These are phyloP conservation scores for Hybognathus amarus DNA, from an alignment of 2,797 vertebrate genomes.

Conservation along the genomic window DNA sequence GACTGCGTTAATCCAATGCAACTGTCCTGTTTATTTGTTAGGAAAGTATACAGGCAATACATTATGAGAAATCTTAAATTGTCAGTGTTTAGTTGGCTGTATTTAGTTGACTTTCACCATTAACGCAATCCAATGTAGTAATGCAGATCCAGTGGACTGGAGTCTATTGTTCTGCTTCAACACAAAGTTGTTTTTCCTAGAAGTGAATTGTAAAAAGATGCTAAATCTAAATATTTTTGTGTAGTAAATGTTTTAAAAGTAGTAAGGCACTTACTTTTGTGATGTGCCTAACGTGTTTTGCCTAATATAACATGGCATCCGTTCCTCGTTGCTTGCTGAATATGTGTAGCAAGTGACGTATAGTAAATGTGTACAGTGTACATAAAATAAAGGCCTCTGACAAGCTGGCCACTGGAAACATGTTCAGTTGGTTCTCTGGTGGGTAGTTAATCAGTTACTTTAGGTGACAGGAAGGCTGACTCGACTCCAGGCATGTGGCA, in stretches of 20 bases:
- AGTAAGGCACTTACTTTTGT: neutral
- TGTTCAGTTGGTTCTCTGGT: neutral
- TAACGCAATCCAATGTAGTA: neutral
- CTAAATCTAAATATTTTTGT: neutral
- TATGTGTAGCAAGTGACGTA: neutral
- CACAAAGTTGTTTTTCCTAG: no score
- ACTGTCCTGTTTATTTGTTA: neutral
- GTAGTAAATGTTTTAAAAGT: neutral
- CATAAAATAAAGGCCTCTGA: neutral
- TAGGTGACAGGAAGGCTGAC: slow-evolving; percentile 30
- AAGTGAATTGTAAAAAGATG: no score
- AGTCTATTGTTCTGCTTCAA: neutral
- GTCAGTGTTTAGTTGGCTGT: neutral
- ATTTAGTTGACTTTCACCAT: neutral
- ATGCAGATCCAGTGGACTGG: neutral
- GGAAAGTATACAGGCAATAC: neutral
- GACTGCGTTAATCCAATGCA: neutral
- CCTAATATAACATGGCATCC: neutral
- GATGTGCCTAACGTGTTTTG: neutral
- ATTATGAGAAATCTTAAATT: no score
- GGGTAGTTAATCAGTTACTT: slow-evolving; percentile 40
- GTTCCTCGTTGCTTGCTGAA: neutral
- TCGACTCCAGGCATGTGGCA: slow-evolving; percentile 33
- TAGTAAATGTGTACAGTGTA: neutral
- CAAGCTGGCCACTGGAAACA: neutral